Evolutionary conservation across 2,797 vertebrate genomes (phyloP).

Genomic region (Muraenolepis orangiensis): DNA sequence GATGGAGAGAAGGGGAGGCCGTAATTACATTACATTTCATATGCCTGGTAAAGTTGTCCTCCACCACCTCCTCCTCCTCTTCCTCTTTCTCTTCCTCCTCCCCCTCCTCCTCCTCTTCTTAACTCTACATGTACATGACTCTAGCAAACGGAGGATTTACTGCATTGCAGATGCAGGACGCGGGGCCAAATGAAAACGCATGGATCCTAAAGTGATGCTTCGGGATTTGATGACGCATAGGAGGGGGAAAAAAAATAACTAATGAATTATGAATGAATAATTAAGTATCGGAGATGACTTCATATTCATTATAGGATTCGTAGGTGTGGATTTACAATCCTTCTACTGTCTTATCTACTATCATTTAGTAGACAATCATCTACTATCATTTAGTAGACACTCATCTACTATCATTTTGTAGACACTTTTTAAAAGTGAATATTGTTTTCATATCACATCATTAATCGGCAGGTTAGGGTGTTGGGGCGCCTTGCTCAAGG

Average conservation of each 20-base stretch:
- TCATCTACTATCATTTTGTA: neutral
- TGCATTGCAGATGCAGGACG: neutral
- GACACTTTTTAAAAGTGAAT: neutral
- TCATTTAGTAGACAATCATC: neutral
- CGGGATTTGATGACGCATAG: neutral
- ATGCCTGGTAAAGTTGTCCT: neutral
- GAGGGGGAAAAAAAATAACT: neutral
- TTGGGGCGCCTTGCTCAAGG: neutral
- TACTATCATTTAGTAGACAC: neutral
- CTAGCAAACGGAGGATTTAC: neutral
- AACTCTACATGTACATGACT: neutral
- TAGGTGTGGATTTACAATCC: neutral
- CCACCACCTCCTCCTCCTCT: neutral
- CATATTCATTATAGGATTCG: neutral
- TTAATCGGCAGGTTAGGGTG: neutral
- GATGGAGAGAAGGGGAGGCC: too few relatives aligned
- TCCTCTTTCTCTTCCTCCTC: neutral
- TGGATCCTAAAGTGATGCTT: neutral
- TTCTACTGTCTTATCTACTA: neutral
- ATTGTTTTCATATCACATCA: neutral
- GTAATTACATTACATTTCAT: neutral
- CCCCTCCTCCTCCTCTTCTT: neutral
- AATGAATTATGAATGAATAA: neutral
- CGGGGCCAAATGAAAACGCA: neutral
- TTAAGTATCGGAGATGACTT: neutral